These are phyloP conservation scores for Gobio occitaniae DNA, from an alignment of 2,797 vertebrate species.

Conservation along the genomic window DNA sequence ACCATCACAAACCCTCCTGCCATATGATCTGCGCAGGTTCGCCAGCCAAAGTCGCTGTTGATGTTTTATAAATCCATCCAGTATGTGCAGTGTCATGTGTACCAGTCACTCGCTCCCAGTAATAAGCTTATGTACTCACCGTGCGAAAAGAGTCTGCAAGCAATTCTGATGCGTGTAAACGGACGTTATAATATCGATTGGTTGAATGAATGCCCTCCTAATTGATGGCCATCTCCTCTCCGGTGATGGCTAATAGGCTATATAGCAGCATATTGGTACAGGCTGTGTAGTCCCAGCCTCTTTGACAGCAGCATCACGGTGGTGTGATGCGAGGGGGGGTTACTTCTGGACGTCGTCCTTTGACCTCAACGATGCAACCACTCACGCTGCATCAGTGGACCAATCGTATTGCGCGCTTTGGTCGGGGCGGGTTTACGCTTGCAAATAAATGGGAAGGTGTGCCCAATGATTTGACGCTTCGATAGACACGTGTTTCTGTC, in stretches of 20 bases:
- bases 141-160: slow-evolving; percentile 74
- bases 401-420: slow-evolving; percentile 64
- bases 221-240: slow-evolving; percentile 56
- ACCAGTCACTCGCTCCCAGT: background rate
- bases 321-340: slow-evolving; percentile 82
- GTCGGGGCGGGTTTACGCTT: slow-evolving; percentile 38
- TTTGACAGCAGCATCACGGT: slow-evolving; percentile 76
- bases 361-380: slow-evolving; percentile 63
- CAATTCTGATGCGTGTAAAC: slow-evolving; percentile 71
- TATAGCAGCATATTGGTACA: slow-evolving; percentile 66
- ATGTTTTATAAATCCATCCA: background rate
- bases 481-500: slow-evolving; percentile 54
- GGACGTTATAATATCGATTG: slow-evolving; percentile 31
- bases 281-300: slow-evolving; percentile 41
- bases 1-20: slow-evolving; percentile 2
- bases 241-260: slow-evolving; percentile 55
- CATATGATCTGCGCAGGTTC: background rate
- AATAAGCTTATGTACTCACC: slow-evolving; percentile 70
- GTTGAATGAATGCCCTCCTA: background rate
- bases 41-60: background rate
- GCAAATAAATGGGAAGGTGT: slow-evolving; percentile 51
- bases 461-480: slow-evolving; percentile 44
- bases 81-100: background rate
- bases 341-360: slow-evolving; percentile 83
- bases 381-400: slow-evolving; percentile 52